These are phyloP conservation scores for Lochmaea crataegi DNA, from an alignment of 2,888 invertebrate species.

Conservation along the genomic window DNA sequence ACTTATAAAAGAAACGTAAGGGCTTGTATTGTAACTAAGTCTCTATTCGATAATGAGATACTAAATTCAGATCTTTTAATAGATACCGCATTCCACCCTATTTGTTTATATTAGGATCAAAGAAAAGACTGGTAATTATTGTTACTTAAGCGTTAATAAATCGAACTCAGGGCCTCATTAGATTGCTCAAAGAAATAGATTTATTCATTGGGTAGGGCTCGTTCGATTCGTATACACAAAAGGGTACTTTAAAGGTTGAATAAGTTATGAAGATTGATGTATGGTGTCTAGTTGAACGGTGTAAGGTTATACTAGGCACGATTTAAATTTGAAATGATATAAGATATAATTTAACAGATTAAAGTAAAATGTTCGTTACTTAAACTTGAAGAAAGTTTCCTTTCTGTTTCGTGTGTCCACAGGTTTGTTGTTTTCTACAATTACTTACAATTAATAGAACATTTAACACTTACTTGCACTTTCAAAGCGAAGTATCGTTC, in stretches of 20 bases:
- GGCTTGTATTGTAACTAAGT: too few relatives aligned
- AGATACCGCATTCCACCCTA: constrained; percentile 12
- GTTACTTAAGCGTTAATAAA: constrained; percentile 23
- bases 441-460: too few relatives aligned
- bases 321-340: not conserved
- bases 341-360: not conserved
- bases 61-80: too few relatives aligned
- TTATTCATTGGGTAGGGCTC: constrained; percentile 12
- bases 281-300: not conserved
- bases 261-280: too few relatives aligned
- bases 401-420: too few relatives aligned
- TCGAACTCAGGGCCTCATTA: constrained; percentile 20
- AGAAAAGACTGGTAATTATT: constrained; percentile 17
- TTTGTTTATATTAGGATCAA: constrained; percentile 23
- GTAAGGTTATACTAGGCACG: not conserved
- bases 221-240: constrained; percentile 5
- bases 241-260: constrained; percentile 1
- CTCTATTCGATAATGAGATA: too few relatives aligned
- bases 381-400: too few relatives aligned
- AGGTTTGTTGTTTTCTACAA: too few relatives aligned
- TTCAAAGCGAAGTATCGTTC: too few relatives aligned
- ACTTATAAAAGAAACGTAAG: too few relatives aligned
- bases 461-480: too few relatives aligned
- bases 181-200: constrained; percentile 13
- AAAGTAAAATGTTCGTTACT: not conserved